A percentile compares a stretch with the other conserved stretches of the same genome.
phyloP scores from a whole-genome alignment of 2,797 vertebrate genomes.

The Lutjanus argentimaculatus region DNA sequence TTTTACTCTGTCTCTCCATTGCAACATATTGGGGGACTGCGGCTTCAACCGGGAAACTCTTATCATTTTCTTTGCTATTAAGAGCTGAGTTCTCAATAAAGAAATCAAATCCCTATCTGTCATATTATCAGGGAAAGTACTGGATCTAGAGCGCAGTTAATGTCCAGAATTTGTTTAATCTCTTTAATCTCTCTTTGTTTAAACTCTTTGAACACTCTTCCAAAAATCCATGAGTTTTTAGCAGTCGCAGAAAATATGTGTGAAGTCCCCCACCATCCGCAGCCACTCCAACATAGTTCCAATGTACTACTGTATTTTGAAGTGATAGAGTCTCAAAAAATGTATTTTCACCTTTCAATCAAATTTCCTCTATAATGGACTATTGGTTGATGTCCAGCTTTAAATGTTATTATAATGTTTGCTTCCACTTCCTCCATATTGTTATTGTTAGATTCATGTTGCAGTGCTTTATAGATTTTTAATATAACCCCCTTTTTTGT shows the following conservation, averaged over 20 bases:
- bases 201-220: no score
- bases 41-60: conserved; percentile 14
- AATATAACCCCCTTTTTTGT: neutral
- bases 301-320: no score
- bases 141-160: neutral
- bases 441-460: neutral
- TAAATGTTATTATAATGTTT: neutral
- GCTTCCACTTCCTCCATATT: neutral
- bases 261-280: no score
- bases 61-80: neutral
- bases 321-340: neutral
- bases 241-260: no score
- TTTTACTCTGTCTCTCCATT: conserved; percentile 1
- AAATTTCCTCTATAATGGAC: conserved; percentile 1
- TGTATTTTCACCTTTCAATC: neutral
- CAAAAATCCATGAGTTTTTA: no score
- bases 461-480: neutral
- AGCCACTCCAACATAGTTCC: no score
- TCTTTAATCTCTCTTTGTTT: no score
- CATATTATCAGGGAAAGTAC: neutral
- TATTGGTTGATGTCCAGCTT: conserved; percentile 1
- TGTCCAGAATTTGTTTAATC: no score
- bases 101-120: neutral
- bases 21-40: neutral
- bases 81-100: no score